phyloP scores from a whole-genome alignment of 2,888 invertebrate species.

The Ferdinandea cuprea region DNA sequence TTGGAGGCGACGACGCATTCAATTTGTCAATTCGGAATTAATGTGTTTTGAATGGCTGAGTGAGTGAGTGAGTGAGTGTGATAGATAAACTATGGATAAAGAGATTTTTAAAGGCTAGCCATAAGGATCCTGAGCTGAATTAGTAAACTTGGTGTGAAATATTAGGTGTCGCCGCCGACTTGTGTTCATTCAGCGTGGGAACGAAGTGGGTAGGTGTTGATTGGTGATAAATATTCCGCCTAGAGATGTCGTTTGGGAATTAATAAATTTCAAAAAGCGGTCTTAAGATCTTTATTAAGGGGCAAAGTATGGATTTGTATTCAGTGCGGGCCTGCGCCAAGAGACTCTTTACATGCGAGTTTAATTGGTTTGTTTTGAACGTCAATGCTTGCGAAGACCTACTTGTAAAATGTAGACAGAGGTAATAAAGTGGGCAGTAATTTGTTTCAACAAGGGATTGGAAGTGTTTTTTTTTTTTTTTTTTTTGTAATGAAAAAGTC shows the following conservation, averaged over 20 bases:
- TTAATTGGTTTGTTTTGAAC: constrained; percentile 3
- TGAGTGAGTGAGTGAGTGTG: constrained; percentile 20
- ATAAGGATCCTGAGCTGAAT: constrained; percentile 51
- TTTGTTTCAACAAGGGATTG: too few species aligned
- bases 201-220: constrained; percentile 19
- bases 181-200: constrained; percentile 45
- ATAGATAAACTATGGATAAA: constrained; percentile 11
- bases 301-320: constrained; percentile 7
- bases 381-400: too few species aligned
- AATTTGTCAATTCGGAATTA: constrained; percentile 66
- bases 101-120: constrained; percentile 19
- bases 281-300: constrained; percentile 8
- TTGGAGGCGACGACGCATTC: constrained; percentile 57
- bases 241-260: not conserved
- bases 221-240: constrained; percentile 38
- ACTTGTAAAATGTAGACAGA: too few species aligned
- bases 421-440: too few species aligned
- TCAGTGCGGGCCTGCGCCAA: constrained; percentile 2
- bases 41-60: constrained; percentile 57
- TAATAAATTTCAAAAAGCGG: constrained; percentile 35
- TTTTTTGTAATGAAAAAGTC: too few species aligned
- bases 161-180: constrained; percentile 14
- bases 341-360: not conserved
- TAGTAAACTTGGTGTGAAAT: constrained; percentile 54
- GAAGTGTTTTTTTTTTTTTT: too few species aligned